Conservation (phyloP, 2,113 vertebrate species). For the Melozone crissalis region DNA sequence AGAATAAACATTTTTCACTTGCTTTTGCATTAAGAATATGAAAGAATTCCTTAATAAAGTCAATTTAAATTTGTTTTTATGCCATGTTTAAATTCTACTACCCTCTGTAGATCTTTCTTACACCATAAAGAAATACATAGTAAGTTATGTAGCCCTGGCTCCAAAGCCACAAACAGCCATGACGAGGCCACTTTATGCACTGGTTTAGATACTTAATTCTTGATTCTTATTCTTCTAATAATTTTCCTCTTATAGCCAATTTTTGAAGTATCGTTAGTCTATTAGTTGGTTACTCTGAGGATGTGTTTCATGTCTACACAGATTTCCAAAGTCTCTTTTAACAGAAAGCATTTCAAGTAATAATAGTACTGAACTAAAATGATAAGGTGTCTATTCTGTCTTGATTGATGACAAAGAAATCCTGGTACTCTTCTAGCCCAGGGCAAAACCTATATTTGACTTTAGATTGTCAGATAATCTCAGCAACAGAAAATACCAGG, state of each 20-base stretch:
- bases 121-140: not conserved
- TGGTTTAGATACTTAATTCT: not conserved
- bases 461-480: not conserved
- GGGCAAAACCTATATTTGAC: not conserved
- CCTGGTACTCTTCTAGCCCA: not conserved
- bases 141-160: not conserved
- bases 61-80: not conserved
- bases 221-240: not conserved
- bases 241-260: not conserved
- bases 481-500: not conserved
- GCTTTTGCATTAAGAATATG: not conserved
- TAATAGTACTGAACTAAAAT: not conserved
- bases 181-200: not conserved
- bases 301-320: not conserved
- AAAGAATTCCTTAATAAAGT: not conserved
- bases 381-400: not conserved
- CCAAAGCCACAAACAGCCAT: not conserved
- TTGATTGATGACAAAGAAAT: not conserved
- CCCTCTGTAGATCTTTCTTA: not conserved
- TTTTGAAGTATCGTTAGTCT: not conserved
- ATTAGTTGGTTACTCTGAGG: not conserved
- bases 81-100: not conserved
- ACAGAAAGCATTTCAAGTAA: constrained; percentile 32
- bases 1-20: not conserved
- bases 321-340: not conserved